Evolutionary conservation across 2,797 vertebrate genomes (phyloP).

Genomic region (Urophycis tenuis): DNA sequence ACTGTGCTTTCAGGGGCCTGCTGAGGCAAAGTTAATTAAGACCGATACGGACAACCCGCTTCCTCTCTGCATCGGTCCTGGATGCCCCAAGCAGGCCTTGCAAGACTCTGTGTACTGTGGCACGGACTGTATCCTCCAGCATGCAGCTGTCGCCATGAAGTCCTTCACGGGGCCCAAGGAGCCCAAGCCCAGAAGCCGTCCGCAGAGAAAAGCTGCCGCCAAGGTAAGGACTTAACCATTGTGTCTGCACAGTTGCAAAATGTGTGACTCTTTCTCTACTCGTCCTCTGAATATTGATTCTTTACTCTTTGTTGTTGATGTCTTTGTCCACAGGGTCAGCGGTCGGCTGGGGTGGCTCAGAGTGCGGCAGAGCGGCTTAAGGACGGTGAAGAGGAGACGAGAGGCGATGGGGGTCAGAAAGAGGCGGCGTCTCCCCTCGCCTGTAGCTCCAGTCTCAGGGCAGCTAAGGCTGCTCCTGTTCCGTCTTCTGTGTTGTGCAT

Average conservation of each 20-base stretch:
- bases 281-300: neutral
- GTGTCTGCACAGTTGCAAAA: neutral
- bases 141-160: constrained; percentile 88
- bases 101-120: constrained; percentile 94
- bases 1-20: constrained; percentile 51
- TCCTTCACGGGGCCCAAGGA: constrained; percentile 77
- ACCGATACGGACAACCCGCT: constrained; percentile 61
- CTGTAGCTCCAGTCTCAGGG: constrained; percentile 86
- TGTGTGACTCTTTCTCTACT: neutral
- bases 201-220: constrained; percentile 61
- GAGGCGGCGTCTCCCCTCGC: constrained; percentile 72
- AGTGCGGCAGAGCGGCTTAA: constrained; percentile 61
- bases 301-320: constrained; percentile 22
- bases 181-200: constrained; percentile 66
- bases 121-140: constrained; percentile 89
- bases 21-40: constrained; percentile 5
- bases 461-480: constrained; percentile 79
- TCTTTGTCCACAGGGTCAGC: constrained; percentile 70
- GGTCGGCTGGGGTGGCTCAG: constrained; percentile 71
- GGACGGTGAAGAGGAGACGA: constrained; percentile 50
- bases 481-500: constrained; percentile 82
- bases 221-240: constrained; percentile 66
- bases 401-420: constrained; percentile 58
- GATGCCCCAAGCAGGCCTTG: constrained; percentile 78
- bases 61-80: constrained; percentile 84